Percentiles rank a stretch among this genome's conserved stretches.
These are phyloP conservation scores for Hemithea aestivaria DNA, from an alignment of 2,888 invertebrate genomes.

Conservation along the genomic window DNA sequence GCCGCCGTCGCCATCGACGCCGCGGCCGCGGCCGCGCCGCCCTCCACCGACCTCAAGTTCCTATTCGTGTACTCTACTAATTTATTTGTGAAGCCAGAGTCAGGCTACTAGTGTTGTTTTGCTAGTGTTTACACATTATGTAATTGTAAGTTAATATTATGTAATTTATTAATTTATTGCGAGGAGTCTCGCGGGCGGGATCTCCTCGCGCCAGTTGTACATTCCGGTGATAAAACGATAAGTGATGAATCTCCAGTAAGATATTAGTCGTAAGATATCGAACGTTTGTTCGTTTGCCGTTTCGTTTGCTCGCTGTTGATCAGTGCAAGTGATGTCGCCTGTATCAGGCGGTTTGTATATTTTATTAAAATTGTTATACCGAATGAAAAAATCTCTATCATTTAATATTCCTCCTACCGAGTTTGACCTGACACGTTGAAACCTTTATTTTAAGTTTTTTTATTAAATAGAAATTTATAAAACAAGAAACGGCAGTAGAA, in stretches of 20 bases:
- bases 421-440: no score
- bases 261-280: slow-evolving; percentile 10
- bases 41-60: slow-evolving; percentile 18
- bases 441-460: no score
- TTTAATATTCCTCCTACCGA: slow-evolving; percentile 2
- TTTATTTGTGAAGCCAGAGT: slow-evolving; percentile 4
- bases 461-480: no score
- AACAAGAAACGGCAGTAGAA: no score
- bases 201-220: not conserved
- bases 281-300: slow-evolving; percentile 21
- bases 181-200: slow-evolving; percentile 17
- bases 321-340: slow-evolving; percentile 20
- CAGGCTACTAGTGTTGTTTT: slow-evolving; percentile 10
- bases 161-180: slow-evolving; percentile 19
- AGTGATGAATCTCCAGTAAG: slow-evolving; percentile 12
- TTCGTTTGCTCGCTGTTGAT: slow-evolving; percentile 13
- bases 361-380: slow-evolving; percentile 18
- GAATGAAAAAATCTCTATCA: slow-evolving; percentile 3
- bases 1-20: slow-evolving; percentile 32
- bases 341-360: slow-evolving; percentile 22
- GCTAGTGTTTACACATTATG: no score
- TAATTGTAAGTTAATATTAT: no score
- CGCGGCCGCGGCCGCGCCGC: slow-evolving; percentile 13
- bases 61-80: slow-evolving; percentile 10
- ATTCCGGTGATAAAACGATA: not conserved